Conservation (phyloP, 2,797 vertebrate genomes). For the Adrianichthys oophorus region DNA sequence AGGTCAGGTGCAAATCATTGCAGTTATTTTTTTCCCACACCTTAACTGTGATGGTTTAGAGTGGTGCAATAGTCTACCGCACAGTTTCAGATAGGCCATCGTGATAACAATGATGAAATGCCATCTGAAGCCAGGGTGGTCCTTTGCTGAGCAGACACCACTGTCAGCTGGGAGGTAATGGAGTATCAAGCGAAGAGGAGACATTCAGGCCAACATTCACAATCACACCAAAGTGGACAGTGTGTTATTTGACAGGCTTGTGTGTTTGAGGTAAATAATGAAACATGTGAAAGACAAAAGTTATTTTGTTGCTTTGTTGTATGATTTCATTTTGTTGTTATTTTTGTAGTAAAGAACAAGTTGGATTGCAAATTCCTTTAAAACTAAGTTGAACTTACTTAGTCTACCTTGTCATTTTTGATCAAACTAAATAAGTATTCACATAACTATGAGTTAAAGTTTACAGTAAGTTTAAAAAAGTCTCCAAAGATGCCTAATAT, state of each 20-base stretch:
- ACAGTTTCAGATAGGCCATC: slow-evolving; percentile 42
- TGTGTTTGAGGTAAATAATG: slow-evolving; percentile 43
- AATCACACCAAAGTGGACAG: slow-evolving; percentile 33
- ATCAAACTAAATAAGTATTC: too few relatives aligned
- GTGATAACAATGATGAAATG: slow-evolving; percentile 54
- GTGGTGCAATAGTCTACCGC: slow-evolving; percentile 26
- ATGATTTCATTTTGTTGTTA: too few relatives aligned
- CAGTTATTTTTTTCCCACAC: slow-evolving; percentile 38
- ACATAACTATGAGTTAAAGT: too few relatives aligned
- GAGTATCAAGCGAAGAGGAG: slow-evolving; percentile 32
- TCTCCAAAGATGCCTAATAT: slow-evolving; percentile 1
- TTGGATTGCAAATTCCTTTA: too few relatives aligned
- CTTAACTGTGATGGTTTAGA: slow-evolving; percentile 47
- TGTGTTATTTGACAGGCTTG: slow-evolving; percentile 20
- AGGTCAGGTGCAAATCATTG: slow-evolving; percentile 70
- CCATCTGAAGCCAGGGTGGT: slow-evolving; percentile 22
- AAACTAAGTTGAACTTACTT: too few relatives aligned
- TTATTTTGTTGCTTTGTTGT: neutral
- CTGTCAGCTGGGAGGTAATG: slow-evolving; percentile 43
- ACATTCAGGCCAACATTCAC: slow-evolving; percentile 29
- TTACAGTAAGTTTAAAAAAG: neutral
- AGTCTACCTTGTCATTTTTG: too few relatives aligned
- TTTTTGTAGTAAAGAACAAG: too few relatives aligned
- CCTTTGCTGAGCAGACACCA: slow-evolving; percentile 38
- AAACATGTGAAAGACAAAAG: neutral